These are phyloP conservation scores for Pheosia gnoma DNA, from an alignment of 2,888 invertebrate genomes.

Conservation along the genomic window DNA sequence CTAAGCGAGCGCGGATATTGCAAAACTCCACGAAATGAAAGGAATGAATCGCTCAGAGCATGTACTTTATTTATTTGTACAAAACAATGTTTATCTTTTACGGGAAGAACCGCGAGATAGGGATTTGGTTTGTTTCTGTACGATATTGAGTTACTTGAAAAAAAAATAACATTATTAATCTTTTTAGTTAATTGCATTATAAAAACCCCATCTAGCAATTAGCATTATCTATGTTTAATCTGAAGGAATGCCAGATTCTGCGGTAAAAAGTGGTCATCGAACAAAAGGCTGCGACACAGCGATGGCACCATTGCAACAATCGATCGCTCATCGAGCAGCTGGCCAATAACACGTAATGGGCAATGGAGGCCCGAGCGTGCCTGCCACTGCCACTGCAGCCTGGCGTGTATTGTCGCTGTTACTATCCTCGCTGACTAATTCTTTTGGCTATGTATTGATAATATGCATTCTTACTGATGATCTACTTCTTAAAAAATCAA, in stretches of 20 bases:
- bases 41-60: neutral
- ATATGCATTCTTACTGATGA: no score
- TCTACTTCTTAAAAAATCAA: no score
- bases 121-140: neutral
- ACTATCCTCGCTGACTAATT: no score
- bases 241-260: no score
- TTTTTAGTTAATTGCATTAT: no score
- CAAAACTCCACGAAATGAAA: slow-evolving; percentile 5
- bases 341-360: neutral
- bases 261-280: neutral
- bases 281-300: neutral
- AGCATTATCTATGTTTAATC: no score
- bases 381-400: no score
- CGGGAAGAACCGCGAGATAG: neutral
- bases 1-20: slow-evolving; percentile 8
- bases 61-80: slow-evolving; percentile 2
- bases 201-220: no score
- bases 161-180: neutral
- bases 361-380: no score
- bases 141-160: neutral
- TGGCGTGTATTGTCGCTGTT: no score
- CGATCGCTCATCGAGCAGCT: neutral
- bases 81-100: slow-evolving; percentile 4
- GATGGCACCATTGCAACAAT: neutral
- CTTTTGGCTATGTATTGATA: no score